A percentile compares a stretch with the other conserved stretches of the same genome.
phyloP scores from a whole-genome alignment of 2,797 vertebrate species.

The Melanogrammus aeglefinus region DNA sequence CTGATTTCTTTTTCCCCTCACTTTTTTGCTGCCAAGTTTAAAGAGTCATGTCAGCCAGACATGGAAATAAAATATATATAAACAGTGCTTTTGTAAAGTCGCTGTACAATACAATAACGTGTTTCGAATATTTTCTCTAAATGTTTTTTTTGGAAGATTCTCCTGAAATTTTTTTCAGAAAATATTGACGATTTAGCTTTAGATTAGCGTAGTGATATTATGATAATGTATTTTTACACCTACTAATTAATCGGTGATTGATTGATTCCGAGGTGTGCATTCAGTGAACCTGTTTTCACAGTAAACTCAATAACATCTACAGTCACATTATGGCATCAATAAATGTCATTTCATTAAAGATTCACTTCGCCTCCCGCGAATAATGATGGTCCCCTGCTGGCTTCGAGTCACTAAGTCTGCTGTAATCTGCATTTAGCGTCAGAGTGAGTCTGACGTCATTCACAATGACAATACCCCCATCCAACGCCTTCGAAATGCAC shows the following conservation, averaged over 20 bases:
- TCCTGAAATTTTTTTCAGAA: not conserved
- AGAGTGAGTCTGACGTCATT: conserved; percentile 25
- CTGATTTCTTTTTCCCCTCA: conserved; percentile 27
- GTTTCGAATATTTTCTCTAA: not conserved
- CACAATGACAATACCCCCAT: conserved; percentile 18
- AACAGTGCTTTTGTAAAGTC: conserved; percentile 6
- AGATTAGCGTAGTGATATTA: not conserved
- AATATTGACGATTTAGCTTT: conserved; percentile 15
- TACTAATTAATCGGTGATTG: conserved; percentile 29
- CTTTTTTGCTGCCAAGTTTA: conserved; percentile 32
- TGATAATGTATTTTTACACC: not conserved
- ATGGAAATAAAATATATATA: not conserved
- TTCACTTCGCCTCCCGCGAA: conserved; percentile 35
- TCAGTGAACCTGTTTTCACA: conserved; percentile 30
- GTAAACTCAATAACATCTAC: conserved; percentile 41
- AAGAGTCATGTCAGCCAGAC: conserved; percentile 25
- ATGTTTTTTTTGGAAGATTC: not conserved
- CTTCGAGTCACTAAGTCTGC: conserved; percentile 28
- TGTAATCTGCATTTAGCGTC: conserved; percentile 24
- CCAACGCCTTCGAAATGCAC: not conserved
- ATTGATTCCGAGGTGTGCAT: conserved; percentile 32
- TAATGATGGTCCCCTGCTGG: conserved; percentile 33
- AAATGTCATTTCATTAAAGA: conserved; percentile 40
- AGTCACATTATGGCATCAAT: conserved; percentile 42
- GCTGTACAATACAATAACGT: not conserved